phyloP scores from a whole-genome alignment of 2,797 vertebrate genomes.

The Ambastaia sidthimunki region DNA sequence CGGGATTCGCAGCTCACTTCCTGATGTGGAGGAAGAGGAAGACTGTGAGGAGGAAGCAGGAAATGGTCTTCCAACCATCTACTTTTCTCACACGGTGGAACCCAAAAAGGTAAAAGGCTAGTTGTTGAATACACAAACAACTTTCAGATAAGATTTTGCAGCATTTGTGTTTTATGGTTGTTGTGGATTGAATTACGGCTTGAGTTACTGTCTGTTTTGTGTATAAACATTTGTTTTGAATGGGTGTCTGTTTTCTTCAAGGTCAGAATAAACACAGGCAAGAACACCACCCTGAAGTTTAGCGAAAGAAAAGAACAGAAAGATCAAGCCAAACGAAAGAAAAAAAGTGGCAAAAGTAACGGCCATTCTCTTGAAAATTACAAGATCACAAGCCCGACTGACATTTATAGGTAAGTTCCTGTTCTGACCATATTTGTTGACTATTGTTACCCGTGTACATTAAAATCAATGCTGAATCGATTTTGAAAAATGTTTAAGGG shows the following conservation, averaged over 20 bases:
- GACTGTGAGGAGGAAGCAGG: conserved; percentile 67
- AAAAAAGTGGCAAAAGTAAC: conserved; percentile 85
- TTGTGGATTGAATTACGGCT: too few species aligned
- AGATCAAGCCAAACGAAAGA: conserved; percentile 92
- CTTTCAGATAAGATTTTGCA: not conserved
- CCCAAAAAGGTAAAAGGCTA: conserved; percentile 88
- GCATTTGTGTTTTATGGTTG: too few species aligned
- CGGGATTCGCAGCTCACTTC: conserved; percentile 37
- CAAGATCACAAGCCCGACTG: conserved; percentile 87
- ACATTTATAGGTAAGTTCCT: conserved; percentile 88
- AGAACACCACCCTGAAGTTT: conserved; percentile 97
- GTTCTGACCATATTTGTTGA: not conserved
- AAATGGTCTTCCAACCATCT: conserved; percentile 87
- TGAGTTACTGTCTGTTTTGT: conserved; percentile 1
- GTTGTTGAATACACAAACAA: not conserved
- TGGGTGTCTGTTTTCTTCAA: conserved; percentile 62
- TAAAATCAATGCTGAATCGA: not conserved
- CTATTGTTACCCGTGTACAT: not conserved
- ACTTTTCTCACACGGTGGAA: conserved; percentile 94
- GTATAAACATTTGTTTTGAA: not conserved
- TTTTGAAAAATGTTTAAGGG: too few species aligned
- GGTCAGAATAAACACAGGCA: conserved; percentile 98
- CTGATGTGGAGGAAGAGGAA: conserved; percentile 65
- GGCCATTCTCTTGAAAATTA: conserved; percentile 83
- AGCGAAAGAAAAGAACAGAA: conserved; percentile 97